Percentiles rank a stretch among this genome's conserved stretches.
phyloP scores from a whole-genome alignment of 2,797 vertebrate species.

The Characodon lateralis region DNA sequence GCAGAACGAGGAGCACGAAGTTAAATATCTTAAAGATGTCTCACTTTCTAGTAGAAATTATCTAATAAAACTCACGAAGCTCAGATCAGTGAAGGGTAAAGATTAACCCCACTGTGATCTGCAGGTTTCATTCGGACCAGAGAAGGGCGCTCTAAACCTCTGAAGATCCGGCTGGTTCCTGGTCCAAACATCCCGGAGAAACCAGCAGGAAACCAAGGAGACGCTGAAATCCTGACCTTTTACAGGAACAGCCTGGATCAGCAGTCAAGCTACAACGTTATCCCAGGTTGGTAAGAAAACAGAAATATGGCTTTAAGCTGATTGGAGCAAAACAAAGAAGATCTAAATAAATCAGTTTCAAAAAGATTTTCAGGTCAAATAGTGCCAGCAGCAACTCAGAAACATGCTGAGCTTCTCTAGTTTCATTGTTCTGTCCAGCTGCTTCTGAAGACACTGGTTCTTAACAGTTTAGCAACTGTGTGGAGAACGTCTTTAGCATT shows the following conservation, averaged over 20 bases:
- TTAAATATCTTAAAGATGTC: not conserved
- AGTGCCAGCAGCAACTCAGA: too few relatives aligned
- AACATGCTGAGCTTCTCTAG: too few relatives aligned
- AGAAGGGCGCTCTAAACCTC: slow-evolving; percentile 42
- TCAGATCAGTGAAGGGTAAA: not conserved
- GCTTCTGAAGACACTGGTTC: too few relatives aligned
- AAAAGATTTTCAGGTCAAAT: not conserved
- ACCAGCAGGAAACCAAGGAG: slow-evolving; percentile 42
- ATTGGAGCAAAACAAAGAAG: not conserved
- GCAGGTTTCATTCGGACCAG: slow-evolving; percentile 47
- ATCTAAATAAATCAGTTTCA: not conserved
- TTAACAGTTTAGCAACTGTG: too few relatives aligned
- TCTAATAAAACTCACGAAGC: not conserved
- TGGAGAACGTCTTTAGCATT: too few relatives aligned
- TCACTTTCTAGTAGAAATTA: too few relatives aligned
- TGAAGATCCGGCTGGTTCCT: slow-evolving; percentile 51
- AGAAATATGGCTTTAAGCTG: not conserved
- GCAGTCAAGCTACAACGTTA: slow-evolving; percentile 82
- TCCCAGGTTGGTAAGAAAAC: slow-evolving; percentile 85
- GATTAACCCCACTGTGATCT: slow-evolving; percentile 9
- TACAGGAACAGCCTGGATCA: slow-evolving; percentile 75
- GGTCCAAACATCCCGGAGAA: slow-evolving; percentile 58
- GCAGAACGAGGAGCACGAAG: not conserved
- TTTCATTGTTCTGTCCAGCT: too few relatives aligned
- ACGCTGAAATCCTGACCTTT: slow-evolving; percentile 69